These are phyloP conservation scores for Enteromius fasciolatus DNA, from an alignment of 2,797 vertebrate genomes.

Conservation along the genomic window DNA sequence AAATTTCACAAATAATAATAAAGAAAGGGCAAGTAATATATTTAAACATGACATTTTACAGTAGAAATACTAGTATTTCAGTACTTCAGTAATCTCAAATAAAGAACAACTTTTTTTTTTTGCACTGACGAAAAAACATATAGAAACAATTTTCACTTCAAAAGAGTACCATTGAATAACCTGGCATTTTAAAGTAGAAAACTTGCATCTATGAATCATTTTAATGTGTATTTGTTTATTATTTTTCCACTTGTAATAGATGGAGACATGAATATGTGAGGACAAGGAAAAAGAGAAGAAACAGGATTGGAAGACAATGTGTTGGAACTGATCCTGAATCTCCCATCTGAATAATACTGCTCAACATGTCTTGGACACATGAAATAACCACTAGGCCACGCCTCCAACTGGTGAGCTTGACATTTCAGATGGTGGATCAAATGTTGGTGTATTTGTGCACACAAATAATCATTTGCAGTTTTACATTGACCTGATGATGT, in stretches of 20 bases:
- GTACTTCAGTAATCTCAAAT: background rate
- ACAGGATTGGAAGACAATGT: background rate
- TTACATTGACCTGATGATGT: constrained; percentile 1
- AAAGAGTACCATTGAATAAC: background rate
- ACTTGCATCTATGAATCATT: background rate
- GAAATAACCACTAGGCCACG: background rate
- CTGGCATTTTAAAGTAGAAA: background rate
- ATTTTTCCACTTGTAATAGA: background rate
- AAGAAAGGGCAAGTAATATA: background rate
- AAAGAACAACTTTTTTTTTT: background rate
- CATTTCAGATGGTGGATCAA: background rate
- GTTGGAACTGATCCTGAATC: background rate
- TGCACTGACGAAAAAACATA: background rate
- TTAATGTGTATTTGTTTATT: background rate
- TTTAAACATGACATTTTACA: background rate
- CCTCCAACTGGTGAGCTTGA: background rate
- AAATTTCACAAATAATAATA: background rate
- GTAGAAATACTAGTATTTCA: background rate
- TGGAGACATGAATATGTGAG: too few relatives aligned
- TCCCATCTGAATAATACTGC: background rate
- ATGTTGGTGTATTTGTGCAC: constrained; percentile 12
- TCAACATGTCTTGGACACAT: background rate
- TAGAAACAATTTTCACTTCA: background rate
- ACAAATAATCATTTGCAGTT: background rate
- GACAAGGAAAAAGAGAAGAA: background rate